These are phyloP conservation scores for Lonchura striata DNA, from an alignment of 2,113 vertebrate genomes.

Conservation along the genomic window DNA sequence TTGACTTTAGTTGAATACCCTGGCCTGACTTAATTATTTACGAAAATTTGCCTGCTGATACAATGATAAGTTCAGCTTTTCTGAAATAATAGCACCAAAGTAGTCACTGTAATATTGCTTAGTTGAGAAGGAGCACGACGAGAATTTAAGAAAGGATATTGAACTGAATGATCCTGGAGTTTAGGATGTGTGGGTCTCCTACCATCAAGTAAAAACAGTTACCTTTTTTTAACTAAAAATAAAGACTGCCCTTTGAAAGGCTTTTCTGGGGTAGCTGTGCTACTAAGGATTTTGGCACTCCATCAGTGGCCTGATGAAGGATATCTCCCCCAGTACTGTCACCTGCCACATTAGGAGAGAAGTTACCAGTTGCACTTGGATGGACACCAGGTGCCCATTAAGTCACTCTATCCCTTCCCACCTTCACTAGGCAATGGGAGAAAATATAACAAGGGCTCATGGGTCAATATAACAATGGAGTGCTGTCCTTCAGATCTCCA, in stretches of 20 bases:
- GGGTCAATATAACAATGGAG: not conserved
- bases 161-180: not conserved
- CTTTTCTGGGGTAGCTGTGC: not conserved
- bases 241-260: not conserved
- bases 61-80: constrained; percentile 17
- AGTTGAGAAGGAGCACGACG: not conserved
- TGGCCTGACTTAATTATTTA: constrained; percentile 33
- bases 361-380: not conserved
- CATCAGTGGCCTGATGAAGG: not conserved
- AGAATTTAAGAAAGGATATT: not conserved
- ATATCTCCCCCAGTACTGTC: not conserved
- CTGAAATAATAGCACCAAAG: not conserved
- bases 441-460: not conserved
- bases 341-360: not conserved
- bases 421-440: not conserved
- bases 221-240: not conserved
- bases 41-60: constrained; percentile 26
- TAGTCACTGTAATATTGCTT: not conserved
- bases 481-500: not conserved
- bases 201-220: not conserved
- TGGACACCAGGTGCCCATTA: not conserved
- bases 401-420: not conserved
- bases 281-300: not conserved
- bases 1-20: not conserved
- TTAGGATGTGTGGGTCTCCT: not conserved